A percentile compares a stretch with the other conserved stretches of the same genome.
Evolutionary conservation across 2,797 vertebrate genomes (phyloP).

Genomic region (Morus bassanus): DNA sequence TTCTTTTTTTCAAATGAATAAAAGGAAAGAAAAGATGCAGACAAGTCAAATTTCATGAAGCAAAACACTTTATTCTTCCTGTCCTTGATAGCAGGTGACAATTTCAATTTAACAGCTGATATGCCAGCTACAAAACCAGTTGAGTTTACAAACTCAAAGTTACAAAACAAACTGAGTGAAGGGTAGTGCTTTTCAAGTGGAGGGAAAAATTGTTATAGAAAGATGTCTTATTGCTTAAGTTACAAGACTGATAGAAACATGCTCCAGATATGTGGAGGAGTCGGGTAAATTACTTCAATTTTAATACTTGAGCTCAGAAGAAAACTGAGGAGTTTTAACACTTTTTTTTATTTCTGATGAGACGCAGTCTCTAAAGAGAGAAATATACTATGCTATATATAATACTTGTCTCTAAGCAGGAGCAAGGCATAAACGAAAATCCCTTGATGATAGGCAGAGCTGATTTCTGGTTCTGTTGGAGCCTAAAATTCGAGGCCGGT

Average conservation of each 20-base stretch:
- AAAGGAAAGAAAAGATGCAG: background rate
- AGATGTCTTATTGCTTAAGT: background rate
- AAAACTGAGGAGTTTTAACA: background rate
- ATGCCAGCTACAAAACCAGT: background rate
- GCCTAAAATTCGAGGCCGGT: background rate
- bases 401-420: background rate
- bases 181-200: background rate
- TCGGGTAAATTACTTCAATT: background rate
- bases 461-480: background rate
- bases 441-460: background rate
- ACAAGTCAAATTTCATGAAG: background rate
- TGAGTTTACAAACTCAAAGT: background rate
- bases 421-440: background rate
- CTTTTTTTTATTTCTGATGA: background rate
- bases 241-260: background rate
- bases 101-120: background rate
- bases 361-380: background rate
- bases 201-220: background rate
- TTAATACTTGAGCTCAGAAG: background rate
- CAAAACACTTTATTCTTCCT: background rate
- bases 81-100: background rate
- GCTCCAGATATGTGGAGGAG: background rate
- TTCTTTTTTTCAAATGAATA: background rate
- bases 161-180: background rate
- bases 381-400: background rate